Evolutionary conservation across 2,797 vertebrate species (phyloP).

Genomic region (Stomatorhinus walkeri): DNA sequence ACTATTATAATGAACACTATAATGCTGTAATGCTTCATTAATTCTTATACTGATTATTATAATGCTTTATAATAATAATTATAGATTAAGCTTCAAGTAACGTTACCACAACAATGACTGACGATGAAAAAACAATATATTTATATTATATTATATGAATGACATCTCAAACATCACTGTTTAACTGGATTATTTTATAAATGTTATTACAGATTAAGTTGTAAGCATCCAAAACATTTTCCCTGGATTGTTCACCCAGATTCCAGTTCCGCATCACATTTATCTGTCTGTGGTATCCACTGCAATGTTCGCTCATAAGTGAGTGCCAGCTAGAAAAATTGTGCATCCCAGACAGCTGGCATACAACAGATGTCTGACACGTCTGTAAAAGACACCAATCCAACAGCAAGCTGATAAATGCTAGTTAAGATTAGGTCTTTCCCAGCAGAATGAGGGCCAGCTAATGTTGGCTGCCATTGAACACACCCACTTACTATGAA

Average conservation of each 20-base stretch:
- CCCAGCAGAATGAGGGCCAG: neutral
- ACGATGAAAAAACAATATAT: neutral
- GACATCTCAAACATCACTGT: neutral
- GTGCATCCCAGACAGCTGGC: neutral
- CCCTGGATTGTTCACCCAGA: neutral
- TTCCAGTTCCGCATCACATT: neutral
- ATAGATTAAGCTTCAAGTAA: neutral
- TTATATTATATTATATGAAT: neutral
- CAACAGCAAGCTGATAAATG: neutral
- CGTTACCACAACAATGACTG: neutral
- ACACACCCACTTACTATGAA: neutral
- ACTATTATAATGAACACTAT: neutral
- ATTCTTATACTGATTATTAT: neutral
- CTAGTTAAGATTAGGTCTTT: neutral
- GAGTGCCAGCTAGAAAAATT: neutral
- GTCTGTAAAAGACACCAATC: neutral
- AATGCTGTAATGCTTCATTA: neutral
- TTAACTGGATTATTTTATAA: neutral
- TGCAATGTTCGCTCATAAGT: neutral
- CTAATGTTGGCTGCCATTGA: neutral
- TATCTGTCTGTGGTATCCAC: neutral
- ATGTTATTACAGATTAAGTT: neutral
- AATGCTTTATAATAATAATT: neutral
- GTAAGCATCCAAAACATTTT: neutral
- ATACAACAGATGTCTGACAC: neutral